These are phyloP conservation scores for Styela clava DNA, from an alignment of 23 tunicate genomes.

Conservation along the genomic window DNA sequence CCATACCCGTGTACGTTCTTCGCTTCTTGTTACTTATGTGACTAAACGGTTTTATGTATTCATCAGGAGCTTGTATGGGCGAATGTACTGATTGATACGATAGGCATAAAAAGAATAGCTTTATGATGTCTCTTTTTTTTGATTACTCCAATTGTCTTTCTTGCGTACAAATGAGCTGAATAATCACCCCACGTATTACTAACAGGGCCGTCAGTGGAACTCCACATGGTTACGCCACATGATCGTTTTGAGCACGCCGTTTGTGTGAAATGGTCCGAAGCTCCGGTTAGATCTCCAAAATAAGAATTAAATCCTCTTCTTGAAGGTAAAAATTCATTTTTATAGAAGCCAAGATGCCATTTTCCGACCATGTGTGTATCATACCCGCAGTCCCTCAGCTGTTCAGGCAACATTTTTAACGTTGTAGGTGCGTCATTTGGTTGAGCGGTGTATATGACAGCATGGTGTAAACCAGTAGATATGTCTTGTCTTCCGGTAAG, in stretches of 20 bases:
- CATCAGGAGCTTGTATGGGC: neutral
- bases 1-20: slow-evolving; percentile 42
- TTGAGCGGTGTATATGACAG: slow-evolving; percentile 37
- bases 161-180: neutral
- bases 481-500: slow-evolving; percentile 69
- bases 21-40: neutral
- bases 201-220: neutral
- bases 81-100: neutral
- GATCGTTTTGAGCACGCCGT: neutral
- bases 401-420: slow-evolving; percentile 47
- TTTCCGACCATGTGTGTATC: slow-evolving; percentile 76
- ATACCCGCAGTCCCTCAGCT: slow-evolving; percentile 54
- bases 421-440: slow-evolving; percentile 35
- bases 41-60: neutral
- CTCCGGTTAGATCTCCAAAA: slow-evolving; percentile 30
- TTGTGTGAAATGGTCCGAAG: slow-evolving; percentile 25
- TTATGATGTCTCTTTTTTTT: neutral
- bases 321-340: slow-evolving; percentile 46
- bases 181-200: neutral
- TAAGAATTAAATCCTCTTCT: slow-evolving; percentile 53
- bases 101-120: neutral
- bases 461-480: slow-evolving; percentile 66
- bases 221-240: neutral
- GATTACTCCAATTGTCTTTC: neutral
- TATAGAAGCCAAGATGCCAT: slow-evolving; percentile 71